Evolutionary conservation across 2,797 vertebrate genomes (phyloP), one percentile per base, ranked within the genome.

Genomic region (Sus cebifrons): DNA sequence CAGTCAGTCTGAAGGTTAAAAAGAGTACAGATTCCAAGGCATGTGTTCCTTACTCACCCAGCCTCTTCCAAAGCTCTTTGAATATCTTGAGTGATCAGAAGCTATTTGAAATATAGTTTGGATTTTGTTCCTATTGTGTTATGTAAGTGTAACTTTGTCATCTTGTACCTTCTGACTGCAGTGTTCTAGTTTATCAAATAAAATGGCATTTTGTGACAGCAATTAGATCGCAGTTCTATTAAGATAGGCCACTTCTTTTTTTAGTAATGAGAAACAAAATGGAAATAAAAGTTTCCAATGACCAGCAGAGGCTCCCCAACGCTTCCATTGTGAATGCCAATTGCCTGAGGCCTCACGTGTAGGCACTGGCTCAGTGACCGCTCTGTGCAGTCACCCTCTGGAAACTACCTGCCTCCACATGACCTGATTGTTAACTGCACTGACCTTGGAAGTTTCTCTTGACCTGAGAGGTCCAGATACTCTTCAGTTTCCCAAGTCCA

Each of bases 161-260:
- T 92, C 58, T 95, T 96, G 78, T 83, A 56, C 52, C 84, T 82
- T 94, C 60, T 88, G 85, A 84, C 64, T 2, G 10, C 27, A 54
- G 6, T 54, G 23, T 62, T 82, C 90, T 36, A 92, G 60, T 88
- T 95, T 93, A 96, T 83, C 40, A 92, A 94, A 95, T 94, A 84
- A 95, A 94, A 92, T 60, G 17, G 21, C 2, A 36, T 86, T 96
- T 95, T 68, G 73, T 86, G 44, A 75, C 75, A 94, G 9, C 64
- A 88, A 92, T 75, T 74, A 92, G 73, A 68, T 89, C 64, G 95
- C 27, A 5, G 44, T 90, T 32, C 32, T 79, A 62, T 96, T 88
- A 84, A 62, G 64, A 62, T n/a, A 81, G 56, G 32, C 3, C 60
- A 54, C 16, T 89, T 65, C 71, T 71, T 86, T n/a, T 84, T 79